Base-by-base conservation (phyloP, 2,797 vertebrate genomes). In the Eutrigla gurnardus region DNA sequence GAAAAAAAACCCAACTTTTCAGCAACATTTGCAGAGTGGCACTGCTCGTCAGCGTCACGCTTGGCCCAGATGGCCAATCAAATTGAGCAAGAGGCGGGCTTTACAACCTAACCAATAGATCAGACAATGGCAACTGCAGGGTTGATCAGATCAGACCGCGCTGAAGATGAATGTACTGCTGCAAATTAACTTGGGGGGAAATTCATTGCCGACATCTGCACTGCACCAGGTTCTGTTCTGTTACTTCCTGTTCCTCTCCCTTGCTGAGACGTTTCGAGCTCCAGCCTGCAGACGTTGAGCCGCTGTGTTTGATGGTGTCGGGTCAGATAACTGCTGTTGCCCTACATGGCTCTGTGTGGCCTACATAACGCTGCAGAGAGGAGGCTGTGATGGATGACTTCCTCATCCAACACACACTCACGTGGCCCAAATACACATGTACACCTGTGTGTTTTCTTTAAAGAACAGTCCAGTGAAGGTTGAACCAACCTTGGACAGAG, bases 291-390 rank as follows among this genome's bases (percentile, higher is more conserved):
- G 42, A 18, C 10, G 12, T 6, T 2, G 43, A 33, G 59, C 17
- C n/a, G 39, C 36, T 10, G 37, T 0, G 65, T 65, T 54, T 46
- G 75, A 60, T 12, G 72, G 36, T 58, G 73, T 71, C 69, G 17
- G 88, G 79, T 85, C 81, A 80, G 74, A 73, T 61, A 11, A 3
- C 65, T 73, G 83, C 65, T 62, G 80, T 74, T 78, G 88, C 0
- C 88, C 86, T 78, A 86, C 79, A 83, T 89, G 83, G 39, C 45
- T 75, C 67, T 5, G 39, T 14, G 72, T 75, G 89, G 60, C 89
- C 89, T 88, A 91, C 54, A 83, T 91, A 73, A 25, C 8, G 13
- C 82, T 82, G 75, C 88, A 55, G 84, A 65, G 78, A 78, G 59
- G 54, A 65, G 72, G 25, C 6, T 4, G 45, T 86, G 85, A 86